A percentile compares a stretch with the other conserved stretches of the same genome.
Conservation (phyloP, 1,140 invertebrate genomes). For the Eupristina koningsbergeri region DNA sequence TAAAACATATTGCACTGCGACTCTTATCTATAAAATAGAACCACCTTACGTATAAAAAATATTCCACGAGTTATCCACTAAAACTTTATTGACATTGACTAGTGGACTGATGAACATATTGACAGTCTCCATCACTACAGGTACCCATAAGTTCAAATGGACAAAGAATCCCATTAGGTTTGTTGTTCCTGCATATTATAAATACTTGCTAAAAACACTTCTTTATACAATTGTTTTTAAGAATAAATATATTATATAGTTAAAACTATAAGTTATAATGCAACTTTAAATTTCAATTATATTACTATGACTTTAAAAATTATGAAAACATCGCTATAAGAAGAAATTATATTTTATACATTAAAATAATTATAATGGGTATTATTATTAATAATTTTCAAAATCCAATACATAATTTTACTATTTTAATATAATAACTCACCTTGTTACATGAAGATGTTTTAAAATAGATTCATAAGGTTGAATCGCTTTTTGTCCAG, state of each 20-base stretch:
- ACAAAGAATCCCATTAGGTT: slow-evolving; percentile 68
- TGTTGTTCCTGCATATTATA: slow-evolving; percentile 62
- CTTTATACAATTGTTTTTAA: not conserved
- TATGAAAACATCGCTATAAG: too few species aligned
- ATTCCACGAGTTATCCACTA: slow-evolving; percentile 56
- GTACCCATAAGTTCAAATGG: slow-evolving; percentile 70
- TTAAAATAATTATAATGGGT: not conserved
- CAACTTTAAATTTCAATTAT: not conserved
- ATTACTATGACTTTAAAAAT: too few species aligned
- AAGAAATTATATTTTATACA: too few species aligned
- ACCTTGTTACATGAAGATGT: slow-evolving; percentile 65
- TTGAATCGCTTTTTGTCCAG: slow-evolving; percentile 20
- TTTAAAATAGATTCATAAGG: slow-evolving; percentile 67
- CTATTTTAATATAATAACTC: slow-evolving; percentile 44
- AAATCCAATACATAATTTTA: not conserved
- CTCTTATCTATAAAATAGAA: slow-evolving; percentile 62
- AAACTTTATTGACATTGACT: slow-evolving; percentile 58
- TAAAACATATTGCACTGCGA: not conserved
- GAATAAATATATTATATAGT: not conserved
- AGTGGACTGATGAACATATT: slow-evolving; percentile 64
- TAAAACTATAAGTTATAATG: not conserved
- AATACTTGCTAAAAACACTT: slow-evolving; percentile 60
- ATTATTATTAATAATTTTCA: not conserved
- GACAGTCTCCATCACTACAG: slow-evolving; percentile 69
- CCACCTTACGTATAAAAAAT: slow-evolving; percentile 69